Conservation (phyloP, 1,140 invertebrate species). For the Hycleus cichorii region DNA sequence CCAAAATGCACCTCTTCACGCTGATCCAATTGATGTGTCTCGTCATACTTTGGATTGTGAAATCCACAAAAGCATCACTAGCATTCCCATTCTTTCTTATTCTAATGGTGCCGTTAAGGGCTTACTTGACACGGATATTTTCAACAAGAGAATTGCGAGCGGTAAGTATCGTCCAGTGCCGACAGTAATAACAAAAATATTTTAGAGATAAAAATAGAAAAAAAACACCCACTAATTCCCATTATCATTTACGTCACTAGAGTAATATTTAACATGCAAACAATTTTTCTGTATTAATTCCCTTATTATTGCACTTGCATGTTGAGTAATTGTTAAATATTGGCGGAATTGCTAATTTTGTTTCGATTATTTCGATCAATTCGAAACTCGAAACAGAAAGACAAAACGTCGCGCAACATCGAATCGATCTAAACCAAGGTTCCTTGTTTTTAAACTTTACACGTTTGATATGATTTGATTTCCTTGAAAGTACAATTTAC, state of each 20-base stretch:
- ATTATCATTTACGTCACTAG: neutral
- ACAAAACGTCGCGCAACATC: conserved; percentile 4
- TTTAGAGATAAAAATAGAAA: too few relatives aligned
- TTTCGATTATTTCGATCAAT: too few relatives aligned
- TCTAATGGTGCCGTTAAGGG: conserved; percentile 79
- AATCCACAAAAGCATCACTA: conserved; percentile 78
- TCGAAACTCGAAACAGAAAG: too few relatives aligned
- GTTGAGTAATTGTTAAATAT: too few relatives aligned
- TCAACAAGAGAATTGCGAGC: conserved; percentile 72
- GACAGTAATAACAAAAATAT: too few relatives aligned
- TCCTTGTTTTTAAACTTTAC: too few relatives aligned
- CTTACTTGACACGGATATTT: conserved; percentile 66
- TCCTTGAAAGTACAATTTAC: too few relatives aligned
- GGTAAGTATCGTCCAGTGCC: conserved; percentile 47
- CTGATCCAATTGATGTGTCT: conserved; percentile 74
- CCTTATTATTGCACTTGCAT: too few relatives aligned
- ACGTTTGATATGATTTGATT: too few relatives aligned
- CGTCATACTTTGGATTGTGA: conserved; percentile 74
- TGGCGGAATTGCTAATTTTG: too few relatives aligned
- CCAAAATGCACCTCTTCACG: conserved; percentile 90
- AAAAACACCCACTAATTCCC: neutral
- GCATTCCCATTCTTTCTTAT: conserved; percentile 89
- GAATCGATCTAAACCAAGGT: neutral
- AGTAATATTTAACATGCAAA: neutral
- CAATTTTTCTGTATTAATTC: too few relatives aligned